Evolutionary conservation across 2,797 vertebrate genomes (phyloP).

Genomic region (Saxicola maurus): DNA sequence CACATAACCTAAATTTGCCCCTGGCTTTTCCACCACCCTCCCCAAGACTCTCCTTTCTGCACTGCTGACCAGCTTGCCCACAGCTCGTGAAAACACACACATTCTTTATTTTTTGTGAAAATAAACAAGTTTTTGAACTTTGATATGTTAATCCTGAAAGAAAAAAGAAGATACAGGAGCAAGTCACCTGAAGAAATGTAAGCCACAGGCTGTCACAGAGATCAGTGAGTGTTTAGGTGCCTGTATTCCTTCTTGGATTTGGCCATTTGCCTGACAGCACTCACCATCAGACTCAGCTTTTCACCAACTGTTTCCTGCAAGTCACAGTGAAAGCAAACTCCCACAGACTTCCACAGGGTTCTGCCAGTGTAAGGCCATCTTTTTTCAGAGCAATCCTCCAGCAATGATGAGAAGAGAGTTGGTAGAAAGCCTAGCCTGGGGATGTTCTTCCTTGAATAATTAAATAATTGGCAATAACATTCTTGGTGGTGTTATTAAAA

Average conservation of each 20-base stretch:
- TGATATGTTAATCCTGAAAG: neutral
- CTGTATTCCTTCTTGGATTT: neutral
- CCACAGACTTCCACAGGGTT: constrained; percentile 13
- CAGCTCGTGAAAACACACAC: neutral
- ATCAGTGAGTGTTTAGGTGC: neutral
- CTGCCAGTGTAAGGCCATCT: neutral
- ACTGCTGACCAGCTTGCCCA: neutral
- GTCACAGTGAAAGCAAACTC: constrained; percentile 40
- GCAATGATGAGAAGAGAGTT: neutral
- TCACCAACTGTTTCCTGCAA: constrained; percentile 34
- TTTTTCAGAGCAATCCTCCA: neutral
- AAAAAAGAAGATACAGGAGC: neutral
- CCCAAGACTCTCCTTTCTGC: neutral
- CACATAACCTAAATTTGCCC: neutral
- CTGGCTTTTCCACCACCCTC: neutral
- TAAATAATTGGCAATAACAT: neutral
- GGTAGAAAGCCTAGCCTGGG: neutral
- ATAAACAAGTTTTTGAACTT: neutral
- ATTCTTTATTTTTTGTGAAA: neutral
- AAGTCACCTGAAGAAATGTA: neutral
- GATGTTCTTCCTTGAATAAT: constrained; percentile 27
- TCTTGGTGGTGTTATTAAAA: constrained; percentile 8
- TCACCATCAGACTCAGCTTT: constrained; percentile 5
- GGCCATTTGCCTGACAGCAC: constrained; percentile 15
- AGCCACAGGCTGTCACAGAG: neutral